Evolutionary conservation across 2,797 vertebrate genomes (phyloP), one percentile per base, ranked within the genome.

Genomic region (Notolepis coatsorum): DNA sequence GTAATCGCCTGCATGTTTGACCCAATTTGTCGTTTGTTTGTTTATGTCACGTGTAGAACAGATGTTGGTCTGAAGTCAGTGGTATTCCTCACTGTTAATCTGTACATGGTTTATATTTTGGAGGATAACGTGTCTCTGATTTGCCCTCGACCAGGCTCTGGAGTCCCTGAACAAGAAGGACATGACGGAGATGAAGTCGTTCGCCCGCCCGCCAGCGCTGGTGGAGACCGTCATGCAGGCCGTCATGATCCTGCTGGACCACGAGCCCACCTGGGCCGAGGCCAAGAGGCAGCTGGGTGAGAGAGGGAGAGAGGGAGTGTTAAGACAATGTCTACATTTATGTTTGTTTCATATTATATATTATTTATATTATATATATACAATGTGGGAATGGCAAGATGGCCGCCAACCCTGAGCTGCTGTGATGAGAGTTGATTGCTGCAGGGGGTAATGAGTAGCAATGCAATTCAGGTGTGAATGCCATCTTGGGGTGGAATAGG

Each of bases 201-300:
- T 96, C 0, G 95, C 94, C 7, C 91, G 91, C 10, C 96, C 96
- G 1, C 95, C 96, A 0, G 68, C 84, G 0, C 89, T 94, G 59
- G 96, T 97, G 68, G 96, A 97, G 88, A 96, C 93, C 0, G 96
- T 97, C 55, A 94, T 97, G 95, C 91, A 95, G 75, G 96, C 96
- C 0, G 96, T 97, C 68, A 96, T 96, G 96, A 96, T 93, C 57
- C 93, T 97, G 20, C 86, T 83, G 53, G 92, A 93, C 42, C 95
- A 92, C 2, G 95, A 96, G 51, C 94, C 96, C 3, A 94, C 93
- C 2, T 97, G 96, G 96, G 86, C 90, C 0, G 96, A 97, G 81
- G 95, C 95, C 80, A 97, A 96, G 89, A 92, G 92, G 65, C 95
- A 97, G 79, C 91, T 97, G 60, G 95, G 96, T 97, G 52, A 80